Base-by-base conservation (phyloP, 2,888 invertebrate species). In the Silvanus unidentatus region DNA sequence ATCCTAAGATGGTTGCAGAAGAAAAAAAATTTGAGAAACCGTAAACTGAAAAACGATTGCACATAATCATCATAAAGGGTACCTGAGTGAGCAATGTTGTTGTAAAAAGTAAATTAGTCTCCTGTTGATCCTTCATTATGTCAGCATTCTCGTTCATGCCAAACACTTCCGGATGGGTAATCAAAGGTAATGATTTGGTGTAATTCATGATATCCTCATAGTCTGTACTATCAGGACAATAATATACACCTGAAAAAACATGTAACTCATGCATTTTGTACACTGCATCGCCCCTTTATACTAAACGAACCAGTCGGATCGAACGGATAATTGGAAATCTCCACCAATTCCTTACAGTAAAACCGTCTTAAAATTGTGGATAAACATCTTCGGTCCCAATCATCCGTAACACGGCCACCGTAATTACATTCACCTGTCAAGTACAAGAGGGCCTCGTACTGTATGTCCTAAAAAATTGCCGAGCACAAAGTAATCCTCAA, bases 341-440 rank as follows among this genome's bases (percentile, higher is more conserved):
- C 75, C 2, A 92, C 75, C 5, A 89, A 75, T 30, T 73, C 75
- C 5, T 79, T 76, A 62, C 82, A 85, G 71, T 91, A 95, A 70
- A 88, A 95, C 61, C 84, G 84, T 44, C 70, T 72, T 29, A 96
- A 74, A 48, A 95, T 85, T 0, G 94, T 93, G 60, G 81, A 82
- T 40, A 96, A 77, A 12, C 86, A 86, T 41, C 95, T 78, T 13
- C 95, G 77, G 73, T 97, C 96, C 92, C 94, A 94, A 66, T 93
- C 91, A 66, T 96, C 96, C 0, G 95, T 96, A 2, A 97, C 95
- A 48, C 94, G 80, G 0, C 96, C 96, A 5, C 96, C 96, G 66
- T 96, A 97, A 75, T 95, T 95, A 64, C 95, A 95, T 72, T 96
- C 95, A 1, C 95, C 96, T 0, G 91, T 93, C 59, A 96, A 73